phyloP scores from a whole-genome alignment of 2,888 invertebrate species.

The Habroteleia sp. region DNA sequence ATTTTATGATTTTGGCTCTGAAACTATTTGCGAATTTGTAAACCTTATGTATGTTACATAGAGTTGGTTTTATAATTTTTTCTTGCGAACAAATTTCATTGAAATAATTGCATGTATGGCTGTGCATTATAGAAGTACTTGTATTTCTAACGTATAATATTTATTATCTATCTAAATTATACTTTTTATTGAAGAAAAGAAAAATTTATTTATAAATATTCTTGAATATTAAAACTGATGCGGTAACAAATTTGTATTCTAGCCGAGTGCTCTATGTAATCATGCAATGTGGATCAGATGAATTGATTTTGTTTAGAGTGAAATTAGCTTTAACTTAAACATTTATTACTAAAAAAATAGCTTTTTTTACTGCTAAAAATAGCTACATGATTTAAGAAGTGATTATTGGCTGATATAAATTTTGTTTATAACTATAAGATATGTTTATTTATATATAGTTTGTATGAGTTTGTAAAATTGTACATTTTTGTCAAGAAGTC shows the following conservation, averaged over 20 bases:
- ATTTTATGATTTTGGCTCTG: constrained; percentile 49
- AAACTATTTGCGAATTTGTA: constrained; percentile 19
- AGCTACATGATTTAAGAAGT: constrained; percentile 10
- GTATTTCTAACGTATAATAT: constrained; percentile 13
- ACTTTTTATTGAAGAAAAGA: background rate
- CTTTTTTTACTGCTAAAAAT: too few species aligned
- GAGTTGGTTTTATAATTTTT: constrained; percentile 28
- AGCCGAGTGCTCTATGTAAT: constrained; percentile 57
- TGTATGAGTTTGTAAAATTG: constrained; percentile 55
- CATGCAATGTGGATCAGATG: constrained; percentile 16
- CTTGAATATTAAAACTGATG: too few species aligned
- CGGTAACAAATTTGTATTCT: background rate
- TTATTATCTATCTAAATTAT: background rate
- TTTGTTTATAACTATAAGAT: constrained; percentile 11
- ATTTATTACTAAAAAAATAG: too few species aligned
- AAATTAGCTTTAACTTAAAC: constrained; percentile 13
- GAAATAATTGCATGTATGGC: constrained; percentile 49
- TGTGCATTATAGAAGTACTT: constrained; percentile 47
- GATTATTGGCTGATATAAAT: constrained; percentile 37
- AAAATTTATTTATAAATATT: too few species aligned
- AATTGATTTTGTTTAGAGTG: constrained; percentile 5
- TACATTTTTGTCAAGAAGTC: constrained; percentile 40
- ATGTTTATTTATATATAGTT: constrained; percentile 38
- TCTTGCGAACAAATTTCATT: constrained; percentile 12
- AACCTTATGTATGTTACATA: constrained; percentile 53